Conservation (phyloP, 2,113 vertebrate species). For the Esox niger region DNA sequence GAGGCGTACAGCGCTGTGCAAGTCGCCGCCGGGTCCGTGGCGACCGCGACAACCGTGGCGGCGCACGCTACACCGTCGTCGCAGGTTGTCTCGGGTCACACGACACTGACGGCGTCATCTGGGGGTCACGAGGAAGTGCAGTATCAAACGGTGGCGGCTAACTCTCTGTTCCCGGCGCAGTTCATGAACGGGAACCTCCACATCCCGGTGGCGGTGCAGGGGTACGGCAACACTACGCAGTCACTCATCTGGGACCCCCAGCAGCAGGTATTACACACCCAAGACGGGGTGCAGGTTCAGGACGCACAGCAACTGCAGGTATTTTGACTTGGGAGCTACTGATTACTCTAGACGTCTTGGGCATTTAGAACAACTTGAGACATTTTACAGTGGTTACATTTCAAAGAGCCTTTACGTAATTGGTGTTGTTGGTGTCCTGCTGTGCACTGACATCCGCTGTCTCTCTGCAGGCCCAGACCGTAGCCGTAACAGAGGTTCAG, state of each 20-base stretch:
- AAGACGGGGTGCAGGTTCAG: conserved; percentile 66
- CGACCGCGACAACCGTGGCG: no score
- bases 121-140: conserved; percentile 92
- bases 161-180: conserved; percentile 89
- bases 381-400: no score
- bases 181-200: conserved; percentile 99
- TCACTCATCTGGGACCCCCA: conserved; percentile 97
- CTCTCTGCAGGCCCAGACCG: conserved; percentile 79
- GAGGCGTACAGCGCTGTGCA: conserved; percentile 97
- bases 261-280: conserved; percentile 70
- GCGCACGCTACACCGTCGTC: conserved; percentile 59
- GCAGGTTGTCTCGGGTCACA: conserved; percentile 45
- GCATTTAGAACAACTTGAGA: background rate
- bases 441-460: background rate
- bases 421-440: no score
- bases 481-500: conserved; percentile 72
- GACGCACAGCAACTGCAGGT: conserved; percentile 84
- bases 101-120: conserved; percentile 70
- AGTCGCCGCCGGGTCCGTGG: conserved; percentile 73
- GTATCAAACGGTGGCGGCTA: conserved; percentile 78
- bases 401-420: no score
- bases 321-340: background rate
- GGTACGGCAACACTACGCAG: conserved; percentile 90
- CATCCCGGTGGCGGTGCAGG: conserved; percentile 98
- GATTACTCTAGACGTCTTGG: background rate